phyloP scores from a whole-genome alignment of 2,888 invertebrate species.

The Thumatha senex region DNA sequence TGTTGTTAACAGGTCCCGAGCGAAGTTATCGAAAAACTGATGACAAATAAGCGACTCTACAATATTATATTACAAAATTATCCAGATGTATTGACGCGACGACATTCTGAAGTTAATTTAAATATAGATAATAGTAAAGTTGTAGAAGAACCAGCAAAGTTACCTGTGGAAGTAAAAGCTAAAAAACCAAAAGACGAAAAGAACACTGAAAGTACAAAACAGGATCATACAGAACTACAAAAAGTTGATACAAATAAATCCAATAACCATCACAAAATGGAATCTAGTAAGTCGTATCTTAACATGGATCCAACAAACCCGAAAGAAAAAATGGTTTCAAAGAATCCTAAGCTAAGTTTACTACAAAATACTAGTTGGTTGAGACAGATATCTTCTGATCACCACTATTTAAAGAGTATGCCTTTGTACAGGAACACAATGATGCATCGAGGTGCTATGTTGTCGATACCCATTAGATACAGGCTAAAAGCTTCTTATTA shows the following conservation, averaged over 20 bases:
- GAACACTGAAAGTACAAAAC: conserved; percentile 27
- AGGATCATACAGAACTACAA: conserved; percentile 31
- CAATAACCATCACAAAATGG: too few relatives aligned
- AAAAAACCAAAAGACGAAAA: conserved; percentile 42
- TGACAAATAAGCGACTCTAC: conserved; percentile 85
- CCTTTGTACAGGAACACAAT: conserved; percentile 90
- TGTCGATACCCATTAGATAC: conserved; percentile 89
- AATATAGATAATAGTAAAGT: conserved; percentile 46
- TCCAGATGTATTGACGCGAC: conserved; percentile 85
- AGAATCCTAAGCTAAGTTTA: conserved; percentile 23
- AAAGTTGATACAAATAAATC: conserved; percentile 19
- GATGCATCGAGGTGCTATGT: conserved; percentile 93
- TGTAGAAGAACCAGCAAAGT: conserved; percentile 54
- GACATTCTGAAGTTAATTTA: conserved; percentile 84
- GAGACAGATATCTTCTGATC: conserved; percentile 82
- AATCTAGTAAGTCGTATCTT: conserved; percentile 23
- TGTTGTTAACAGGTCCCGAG: conserved; percentile 82
- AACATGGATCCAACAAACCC: conserved; percentile 25
- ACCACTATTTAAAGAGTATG: conserved; percentile 87
- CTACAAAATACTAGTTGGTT: conserved; percentile 53
- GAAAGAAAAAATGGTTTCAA: conserved; percentile 22
- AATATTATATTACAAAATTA: conserved; percentile 88
- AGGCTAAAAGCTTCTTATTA: conserved; percentile 89
- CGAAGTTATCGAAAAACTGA: conserved; percentile 87
- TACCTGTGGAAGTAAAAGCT: conserved; percentile 52